These are phyloP conservation scores for Oreochromis aureus DNA, from an alignment of 2,113 vertebrate genomes.

Conservation along the genomic window DNA sequence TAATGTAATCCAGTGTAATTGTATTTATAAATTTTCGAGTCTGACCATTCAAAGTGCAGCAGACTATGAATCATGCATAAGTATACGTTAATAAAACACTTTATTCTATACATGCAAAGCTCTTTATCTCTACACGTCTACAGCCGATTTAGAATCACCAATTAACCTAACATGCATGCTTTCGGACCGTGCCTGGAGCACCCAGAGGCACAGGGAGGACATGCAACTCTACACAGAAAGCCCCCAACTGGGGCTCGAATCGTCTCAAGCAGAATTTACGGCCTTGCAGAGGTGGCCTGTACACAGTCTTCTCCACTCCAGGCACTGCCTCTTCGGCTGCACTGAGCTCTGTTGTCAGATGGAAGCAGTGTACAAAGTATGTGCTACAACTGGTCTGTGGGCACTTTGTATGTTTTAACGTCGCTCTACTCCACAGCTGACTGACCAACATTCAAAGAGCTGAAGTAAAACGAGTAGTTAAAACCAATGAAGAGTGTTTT, in stretches of 20 bases:
- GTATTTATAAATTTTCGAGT: neutral
- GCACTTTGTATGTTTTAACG: neutral
- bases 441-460: neutral
- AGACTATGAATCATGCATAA: neutral
- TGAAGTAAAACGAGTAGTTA: neutral
- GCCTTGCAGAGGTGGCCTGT: neutral
- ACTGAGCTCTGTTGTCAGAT: neutral
- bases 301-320: neutral
- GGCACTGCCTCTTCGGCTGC: neutral
- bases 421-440: neutral
- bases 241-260: neutral
- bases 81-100: neutral
- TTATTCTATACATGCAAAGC: neutral
- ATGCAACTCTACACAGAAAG: neutral
- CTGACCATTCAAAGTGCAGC: neutral
- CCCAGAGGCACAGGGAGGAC: neutral
- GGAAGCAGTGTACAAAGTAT: neutral
- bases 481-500: neutral
- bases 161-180: neutral
- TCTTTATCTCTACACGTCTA: neutral
- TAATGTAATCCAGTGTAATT: rapidly evolving
- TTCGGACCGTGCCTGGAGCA: neutral
- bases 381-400: neutral
- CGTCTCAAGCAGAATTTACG: neutral
- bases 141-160: neutral